phyloP scores from a whole-genome alignment of 2,797 vertebrate genomes.

The Gambusia yucatana region DNA sequence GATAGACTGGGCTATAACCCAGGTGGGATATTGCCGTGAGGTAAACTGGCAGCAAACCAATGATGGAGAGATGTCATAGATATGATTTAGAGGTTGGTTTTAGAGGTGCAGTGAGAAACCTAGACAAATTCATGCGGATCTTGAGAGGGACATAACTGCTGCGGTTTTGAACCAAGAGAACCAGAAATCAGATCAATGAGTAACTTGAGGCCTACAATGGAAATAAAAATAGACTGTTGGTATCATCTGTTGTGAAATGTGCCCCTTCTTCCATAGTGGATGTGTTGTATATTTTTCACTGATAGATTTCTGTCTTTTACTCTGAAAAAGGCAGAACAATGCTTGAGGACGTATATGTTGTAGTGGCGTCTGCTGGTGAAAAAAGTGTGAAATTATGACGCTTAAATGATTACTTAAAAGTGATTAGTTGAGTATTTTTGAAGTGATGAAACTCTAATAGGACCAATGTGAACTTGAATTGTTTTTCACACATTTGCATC shows the following conservation, averaged over 20 bases:
- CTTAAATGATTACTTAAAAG: background rate
- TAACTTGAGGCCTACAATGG: conserved; percentile 71
- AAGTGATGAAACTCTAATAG: background rate
- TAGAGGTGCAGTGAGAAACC: conserved; percentile 74
- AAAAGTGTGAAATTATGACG: background rate
- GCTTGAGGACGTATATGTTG: conserved; percentile 19
- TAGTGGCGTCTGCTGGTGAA: conserved; percentile 1
- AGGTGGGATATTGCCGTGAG: conserved; percentile 76
- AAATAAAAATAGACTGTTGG: conserved; percentile 65
- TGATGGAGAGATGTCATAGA: conserved; percentile 73
- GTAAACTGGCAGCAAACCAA: conserved; percentile 79
- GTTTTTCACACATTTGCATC: background rate
- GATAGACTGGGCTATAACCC: conserved; percentile 69
- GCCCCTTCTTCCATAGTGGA: conserved; percentile 24
- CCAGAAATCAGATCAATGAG: conserved; percentile 75
- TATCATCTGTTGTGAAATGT: conserved; percentile 50
- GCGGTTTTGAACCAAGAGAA: conserved; percentile 64
- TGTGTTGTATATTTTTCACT: conserved; percentile 27
- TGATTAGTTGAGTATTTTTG: background rate
- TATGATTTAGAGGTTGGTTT: conserved; percentile 77
- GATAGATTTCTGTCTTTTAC: conserved; percentile 13
- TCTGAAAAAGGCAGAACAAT: conserved; percentile 7
- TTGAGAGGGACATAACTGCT: conserved; percentile 76
- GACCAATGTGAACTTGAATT: background rate
- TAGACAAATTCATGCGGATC: conserved; percentile 69